phyloP scores from a whole-genome alignment of 2,797 vertebrate genomes.

The Alosa sapidissima region DNA sequence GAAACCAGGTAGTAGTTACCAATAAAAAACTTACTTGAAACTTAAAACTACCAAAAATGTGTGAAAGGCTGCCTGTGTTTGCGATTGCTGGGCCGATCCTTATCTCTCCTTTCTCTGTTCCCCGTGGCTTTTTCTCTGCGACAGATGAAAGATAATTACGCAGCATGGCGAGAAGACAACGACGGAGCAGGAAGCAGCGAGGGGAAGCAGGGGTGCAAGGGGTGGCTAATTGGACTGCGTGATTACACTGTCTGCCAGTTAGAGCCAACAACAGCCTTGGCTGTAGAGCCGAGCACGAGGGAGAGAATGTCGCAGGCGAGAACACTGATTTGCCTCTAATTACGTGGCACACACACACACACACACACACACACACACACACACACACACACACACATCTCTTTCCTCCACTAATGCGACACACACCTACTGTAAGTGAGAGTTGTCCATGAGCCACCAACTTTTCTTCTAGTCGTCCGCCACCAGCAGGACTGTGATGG shows the following conservation, averaged over 20 bases:
- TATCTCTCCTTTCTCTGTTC: background rate
- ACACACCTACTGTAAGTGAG: background rate
- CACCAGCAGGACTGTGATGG: background rate
- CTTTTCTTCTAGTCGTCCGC: background rate
- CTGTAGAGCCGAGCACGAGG: conserved; percentile 91
- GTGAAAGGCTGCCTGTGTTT: background rate
- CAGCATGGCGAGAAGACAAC: conserved; percentile 86
- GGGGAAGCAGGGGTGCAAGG: conserved; percentile 88
- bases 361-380: conserved; percentile 24
- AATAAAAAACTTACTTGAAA: background rate
- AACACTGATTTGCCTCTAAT: conserved; percentile 86
- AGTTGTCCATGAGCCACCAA: background rate
- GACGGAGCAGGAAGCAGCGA: conserved; percentile 83
- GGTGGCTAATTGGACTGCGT: conserved; percentile 98
- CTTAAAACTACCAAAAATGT: background rate
- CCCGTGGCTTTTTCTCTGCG: conserved; percentile 67
- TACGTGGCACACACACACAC: background rate
- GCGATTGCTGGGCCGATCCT: background rate
- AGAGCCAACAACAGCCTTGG: conserved; percentile 94
- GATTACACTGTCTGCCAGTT: conserved; percentile 98
- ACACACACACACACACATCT: conserved; percentile 22
- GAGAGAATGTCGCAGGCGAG: conserved; percentile 85
- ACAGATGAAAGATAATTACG: conserved; percentile 99
- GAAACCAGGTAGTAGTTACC: background rate
- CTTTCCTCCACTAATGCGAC: background rate